Evolutionary conservation across 1,140 invertebrate species (phyloP).

Genomic region (Temnothorax curvispinosus): DNA sequence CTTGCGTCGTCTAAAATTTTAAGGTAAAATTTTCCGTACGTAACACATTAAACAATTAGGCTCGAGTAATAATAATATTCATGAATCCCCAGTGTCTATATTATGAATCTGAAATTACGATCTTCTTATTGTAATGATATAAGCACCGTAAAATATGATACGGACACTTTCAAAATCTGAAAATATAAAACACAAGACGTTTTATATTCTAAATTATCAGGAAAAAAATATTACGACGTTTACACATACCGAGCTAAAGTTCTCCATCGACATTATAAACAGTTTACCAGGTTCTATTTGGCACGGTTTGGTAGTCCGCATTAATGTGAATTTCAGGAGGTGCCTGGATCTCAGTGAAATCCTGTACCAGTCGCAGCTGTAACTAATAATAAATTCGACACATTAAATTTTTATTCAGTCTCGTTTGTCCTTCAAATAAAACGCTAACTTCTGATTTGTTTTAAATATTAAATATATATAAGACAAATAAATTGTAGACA

Average conservation of each 20-base stretch:
- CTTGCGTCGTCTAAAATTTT: no score
- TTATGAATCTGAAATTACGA: background rate
- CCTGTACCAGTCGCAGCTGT: constrained; percentile 63
- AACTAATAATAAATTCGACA: constrained; percentile 11
- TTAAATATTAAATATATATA: background rate
- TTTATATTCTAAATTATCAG: background rate
- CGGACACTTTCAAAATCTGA: constrained; percentile 1
- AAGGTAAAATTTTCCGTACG: no score
- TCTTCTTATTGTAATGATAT: constrained; percentile 11
- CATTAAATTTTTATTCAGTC: background rate
- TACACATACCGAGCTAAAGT: constrained; percentile 64
- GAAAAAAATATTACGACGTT: background rate
- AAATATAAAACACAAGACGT: background rate
- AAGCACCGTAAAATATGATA: constrained; percentile 21
- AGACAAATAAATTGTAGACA: no score
- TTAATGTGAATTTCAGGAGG: constrained; percentile 58
- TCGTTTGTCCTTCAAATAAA: background rate
- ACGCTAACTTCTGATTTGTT: background rate
- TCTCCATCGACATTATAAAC: constrained; percentile 66
- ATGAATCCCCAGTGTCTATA: background rate
- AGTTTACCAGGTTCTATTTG: constrained; percentile 69
- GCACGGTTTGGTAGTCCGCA: constrained; percentile 61
- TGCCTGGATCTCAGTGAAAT: constrained; percentile 63
- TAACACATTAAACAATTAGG: background rate
- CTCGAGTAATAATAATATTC: background rate